Evolutionary conservation across 2,113 vertebrate genomes (phyloP), one percentile per base, ranked within the genome.

Genomic region (Rhizomys pruinosus): DNA sequence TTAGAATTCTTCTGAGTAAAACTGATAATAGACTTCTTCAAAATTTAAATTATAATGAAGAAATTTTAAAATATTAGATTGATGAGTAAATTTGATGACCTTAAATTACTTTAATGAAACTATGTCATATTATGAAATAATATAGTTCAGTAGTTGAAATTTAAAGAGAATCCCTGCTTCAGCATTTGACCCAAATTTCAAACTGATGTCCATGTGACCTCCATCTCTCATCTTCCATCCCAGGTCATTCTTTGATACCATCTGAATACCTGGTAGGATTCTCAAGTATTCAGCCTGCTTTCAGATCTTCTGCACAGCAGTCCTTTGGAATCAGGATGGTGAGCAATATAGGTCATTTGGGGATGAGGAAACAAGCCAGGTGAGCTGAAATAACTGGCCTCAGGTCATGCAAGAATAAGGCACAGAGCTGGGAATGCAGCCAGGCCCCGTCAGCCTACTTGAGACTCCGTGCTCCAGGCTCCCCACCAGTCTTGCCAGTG

Each of bases 41-140:
- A 84, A 84, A 78, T 84, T 95, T 84, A 91, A 20, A 9, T 93
- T 77, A 74, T 87, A 74, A 16, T 84, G 82, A 84, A 86, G 32
- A 79, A 82, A 72, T 61, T 91, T 89, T 81, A 15, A 68, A 72
- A 86, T 66, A 34, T 79, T 69, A 61, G 5, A 64, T 69, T 73
- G 72, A 78, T 63, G 76, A 66, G 4, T 25, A 93, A 84, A 87
- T 16, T 76, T 25, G 57, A n/a, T n/a, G n/a, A n/a, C n/a, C n/a
- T n/a, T n/a, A n/a, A n/a, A n/a, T n/a, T n/a, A n/a, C n/a, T n/a
- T n/a, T n/a, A n/a, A n/a, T n/a, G n/a, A n/a, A n/a, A n/a, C n/a
- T n/a, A n/a, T n/a, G n/a, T n/a, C n/a, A n/a, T n/a, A n/a, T n/a
- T 90, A 71, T 59, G 42, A 88, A 81, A 82, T 81, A 42, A 42